A percentile compares a stretch with the other conserved stretches of the same genome.
Evolutionary conservation across 1,140 invertebrate genomes (phyloP).

Genomic region (Hylaeus volcanicus): DNA sequence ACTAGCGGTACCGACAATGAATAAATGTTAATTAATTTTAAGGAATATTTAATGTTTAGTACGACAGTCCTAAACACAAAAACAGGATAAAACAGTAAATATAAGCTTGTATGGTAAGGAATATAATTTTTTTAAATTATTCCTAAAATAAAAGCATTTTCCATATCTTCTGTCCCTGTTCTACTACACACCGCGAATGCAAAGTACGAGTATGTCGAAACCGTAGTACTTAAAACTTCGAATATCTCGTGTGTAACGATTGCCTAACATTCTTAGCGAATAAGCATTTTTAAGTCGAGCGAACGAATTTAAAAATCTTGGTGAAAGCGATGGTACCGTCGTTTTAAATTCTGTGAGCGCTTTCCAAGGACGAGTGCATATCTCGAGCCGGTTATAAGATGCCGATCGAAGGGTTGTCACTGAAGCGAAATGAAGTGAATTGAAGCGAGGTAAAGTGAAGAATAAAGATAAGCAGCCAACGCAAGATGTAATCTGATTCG

Average conservation of each 20-base stretch:
- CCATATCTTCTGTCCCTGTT: slow-evolving; percentile 11
- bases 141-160: slow-evolving; percentile 23
- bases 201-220: background rate
- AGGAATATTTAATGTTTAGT: slow-evolving; percentile 43
- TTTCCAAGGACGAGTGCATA: slow-evolving; percentile 23
- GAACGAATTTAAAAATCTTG: background rate
- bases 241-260: background rate
- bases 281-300: background rate
- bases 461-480: slow-evolving; percentile 77
- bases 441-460: slow-evolving; percentile 68
- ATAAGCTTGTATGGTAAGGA: slow-evolving; percentile 63
- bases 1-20: slow-evolving; percentile 76
- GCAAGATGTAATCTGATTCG: slow-evolving; percentile 80
- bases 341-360: background rate
- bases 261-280: background rate
- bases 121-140: slow-evolving; percentile 65
- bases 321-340: background rate
- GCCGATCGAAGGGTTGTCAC: slow-evolving; percentile 60
- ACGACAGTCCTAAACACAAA: slow-evolving; percentile 24
- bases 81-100: slow-evolving; percentile 32
- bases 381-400: slow-evolving; percentile 51
- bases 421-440: slow-evolving; percentile 75
- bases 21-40: slow-evolving; percentile 62
- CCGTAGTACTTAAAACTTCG: background rate
- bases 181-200: background rate